Conservation (phyloP, 2,888 invertebrate species). For the Papilio protenor region DNA sequence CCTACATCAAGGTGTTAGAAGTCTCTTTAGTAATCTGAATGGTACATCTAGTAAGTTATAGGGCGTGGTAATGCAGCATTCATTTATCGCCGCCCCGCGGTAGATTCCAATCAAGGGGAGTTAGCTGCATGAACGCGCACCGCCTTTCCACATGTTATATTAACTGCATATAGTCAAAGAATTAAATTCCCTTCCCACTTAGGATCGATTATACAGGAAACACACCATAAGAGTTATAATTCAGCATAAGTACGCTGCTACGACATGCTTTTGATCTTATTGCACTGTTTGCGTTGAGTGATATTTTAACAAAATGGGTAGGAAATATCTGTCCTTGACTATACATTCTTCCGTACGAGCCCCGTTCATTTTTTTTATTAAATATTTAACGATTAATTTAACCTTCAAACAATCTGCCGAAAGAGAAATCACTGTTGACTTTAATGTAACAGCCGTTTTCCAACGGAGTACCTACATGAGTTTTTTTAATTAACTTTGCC, state of each 20-base stretch:
- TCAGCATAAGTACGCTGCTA: neutral
- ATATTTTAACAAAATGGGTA: neutral
- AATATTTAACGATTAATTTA: slow-evolving; percentile 26
- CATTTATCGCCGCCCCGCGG: slow-evolving; percentile 70
- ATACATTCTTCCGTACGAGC: slow-evolving; percentile 16
- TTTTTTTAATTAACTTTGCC: slow-evolving; percentile 5
- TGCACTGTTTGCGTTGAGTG: neutral
- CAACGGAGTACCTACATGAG: neutral
- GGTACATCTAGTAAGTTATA: slow-evolving; percentile 35
- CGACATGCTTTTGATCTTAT: neutral
- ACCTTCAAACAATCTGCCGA: slow-evolving; percentile 22
- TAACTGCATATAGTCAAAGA: slow-evolving; percentile 42
- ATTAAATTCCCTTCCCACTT: neutral
- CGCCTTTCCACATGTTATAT: slow-evolving; percentile 64
- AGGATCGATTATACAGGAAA: neutral
- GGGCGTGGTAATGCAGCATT: slow-evolving; percentile 49
- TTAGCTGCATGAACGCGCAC: slow-evolving; percentile 61
- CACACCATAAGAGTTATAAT: neutral
- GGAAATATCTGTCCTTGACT: neutral
- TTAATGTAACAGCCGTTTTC: slow-evolving; percentile 25
- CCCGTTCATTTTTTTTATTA: slow-evolving; percentile 13
- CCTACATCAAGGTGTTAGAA: neutral
- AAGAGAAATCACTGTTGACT: slow-evolving; percentile 39
- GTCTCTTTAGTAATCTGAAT: slow-evolving; percentile 32
- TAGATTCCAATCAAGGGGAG: slow-evolving; percentile 76